Conservation (phyloP, 2,797 vertebrate genomes). For the Sebastes nivosus region DNA sequence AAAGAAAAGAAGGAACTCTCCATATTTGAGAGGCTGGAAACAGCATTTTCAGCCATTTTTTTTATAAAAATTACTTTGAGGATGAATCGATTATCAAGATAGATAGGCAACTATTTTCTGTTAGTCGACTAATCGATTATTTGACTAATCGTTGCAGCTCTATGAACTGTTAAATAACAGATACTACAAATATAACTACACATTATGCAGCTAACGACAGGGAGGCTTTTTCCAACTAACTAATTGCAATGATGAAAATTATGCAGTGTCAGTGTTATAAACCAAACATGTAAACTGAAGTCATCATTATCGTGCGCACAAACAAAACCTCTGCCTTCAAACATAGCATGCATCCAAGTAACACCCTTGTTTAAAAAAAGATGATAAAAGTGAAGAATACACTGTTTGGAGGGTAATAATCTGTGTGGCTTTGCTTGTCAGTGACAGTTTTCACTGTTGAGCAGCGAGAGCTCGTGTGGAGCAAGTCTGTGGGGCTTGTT, state of each 20-base stretch:
- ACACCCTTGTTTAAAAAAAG: neutral
- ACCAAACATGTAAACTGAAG: neutral
- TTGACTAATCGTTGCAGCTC: no score
- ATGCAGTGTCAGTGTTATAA: neutral
- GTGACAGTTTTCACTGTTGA: slow-evolving; percentile 22
- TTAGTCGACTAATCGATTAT: no score
- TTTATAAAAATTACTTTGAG: no score
- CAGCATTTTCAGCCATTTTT: no score
- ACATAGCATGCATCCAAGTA: neutral
- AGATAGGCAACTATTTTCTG: no score
- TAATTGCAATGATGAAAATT: neutral
- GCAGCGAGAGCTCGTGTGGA: slow-evolving; percentile 1
- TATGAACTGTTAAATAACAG: no score
- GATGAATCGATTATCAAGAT: no score
- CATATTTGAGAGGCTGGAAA: no score
- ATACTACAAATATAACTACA: neutral
- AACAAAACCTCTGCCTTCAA: neutral
- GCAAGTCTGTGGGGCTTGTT: slow-evolving; percentile 35
- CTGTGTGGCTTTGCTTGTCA: neutral
- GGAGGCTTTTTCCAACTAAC: neutral
- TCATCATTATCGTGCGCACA: neutral
- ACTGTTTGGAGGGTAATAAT: neutral
- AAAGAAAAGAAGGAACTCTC: no score
- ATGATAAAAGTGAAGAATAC: neutral
- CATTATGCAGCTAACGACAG: neutral